Evolutionary conservation across 1,140 invertebrate species (phyloP).

Genomic region (Coelopa frigida): DNA sequence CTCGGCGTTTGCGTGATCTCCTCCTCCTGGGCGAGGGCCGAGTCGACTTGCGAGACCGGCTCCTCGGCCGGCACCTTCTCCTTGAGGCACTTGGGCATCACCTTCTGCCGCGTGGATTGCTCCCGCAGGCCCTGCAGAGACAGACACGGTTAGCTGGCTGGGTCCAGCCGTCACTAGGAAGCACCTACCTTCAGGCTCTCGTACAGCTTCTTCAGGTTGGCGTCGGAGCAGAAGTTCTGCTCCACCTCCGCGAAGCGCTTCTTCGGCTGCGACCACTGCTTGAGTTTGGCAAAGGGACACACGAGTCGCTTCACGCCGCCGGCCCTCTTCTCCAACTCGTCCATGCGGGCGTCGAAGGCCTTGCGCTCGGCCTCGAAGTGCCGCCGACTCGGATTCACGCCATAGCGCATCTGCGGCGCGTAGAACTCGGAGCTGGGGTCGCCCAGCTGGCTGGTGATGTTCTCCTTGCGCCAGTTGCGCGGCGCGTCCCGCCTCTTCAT

Average conservation of each 20-base stretch:
- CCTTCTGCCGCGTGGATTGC: constrained; percentile 1
- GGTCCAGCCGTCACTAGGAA: no score
- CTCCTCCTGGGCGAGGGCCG: no score
- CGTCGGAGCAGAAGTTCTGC: constrained; percentile 36
- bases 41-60: no score
- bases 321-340: constrained; percentile 28
- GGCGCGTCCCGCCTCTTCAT: constrained; percentile 14
- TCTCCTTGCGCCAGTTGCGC: constrained; percentile 28
- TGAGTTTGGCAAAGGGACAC: constrained; percentile 34
- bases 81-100: constrained; percentile 9
- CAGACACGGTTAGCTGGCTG: no score
- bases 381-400: constrained; percentile 47
- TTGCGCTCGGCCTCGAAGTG: constrained; percentile 32
- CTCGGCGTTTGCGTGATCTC: no score
- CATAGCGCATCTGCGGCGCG: constrained; percentile 47
- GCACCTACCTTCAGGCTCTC: constrained; percentile 25
- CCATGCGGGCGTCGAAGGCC: constrained; percentile 34
- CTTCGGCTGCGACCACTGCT: constrained; percentile 36
- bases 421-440: constrained; percentile 49
- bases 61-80: background rate
- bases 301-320: constrained; percentile 14
- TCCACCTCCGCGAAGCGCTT: constrained; percentile 28
- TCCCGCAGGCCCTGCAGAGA: background rate
- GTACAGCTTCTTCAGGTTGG: constrained; percentile 31
- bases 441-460: constrained; percentile 46